A percentile compares a stretch with the other conserved stretches of the same genome.
phyloP scores from a whole-genome alignment of 2,113 vertebrate species.

The Dicaeum eximium region DNA sequence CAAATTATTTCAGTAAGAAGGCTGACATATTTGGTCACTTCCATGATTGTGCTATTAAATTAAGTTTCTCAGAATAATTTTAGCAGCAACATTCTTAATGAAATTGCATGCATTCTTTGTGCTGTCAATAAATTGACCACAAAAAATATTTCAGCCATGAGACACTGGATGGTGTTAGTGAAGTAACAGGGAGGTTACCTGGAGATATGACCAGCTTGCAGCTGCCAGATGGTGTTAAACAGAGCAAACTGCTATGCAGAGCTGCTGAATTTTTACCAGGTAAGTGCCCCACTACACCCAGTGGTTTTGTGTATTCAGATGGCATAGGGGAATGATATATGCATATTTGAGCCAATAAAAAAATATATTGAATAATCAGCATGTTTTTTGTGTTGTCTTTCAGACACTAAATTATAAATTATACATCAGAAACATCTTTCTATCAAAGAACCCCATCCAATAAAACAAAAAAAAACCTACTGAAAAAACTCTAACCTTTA shows the following conservation, averaged over 20 bases:
- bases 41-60: neutral
- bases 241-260: neutral
- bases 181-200: neutral
- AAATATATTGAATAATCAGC: neutral
- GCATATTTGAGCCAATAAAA: neutral
- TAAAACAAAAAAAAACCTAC: neutral
- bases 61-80: neutral
- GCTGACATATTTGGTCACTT: neutral
- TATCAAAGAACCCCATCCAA: neutral
- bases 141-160: neutral
- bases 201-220: neutral
- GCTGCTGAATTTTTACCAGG: conserved; percentile 9
- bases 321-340: neutral
- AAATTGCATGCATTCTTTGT: neutral
- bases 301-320: neutral
- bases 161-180: neutral
- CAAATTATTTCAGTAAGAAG: neutral
- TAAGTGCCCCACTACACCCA: neutral
- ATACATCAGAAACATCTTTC: neutral
- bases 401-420: neutral
- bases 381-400: neutral
- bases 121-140: neutral
- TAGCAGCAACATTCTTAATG: neutral
- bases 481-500: neutral
- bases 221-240: conserved; percentile 21